phyloP scores from a whole-genome alignment of 2,113 vertebrate species.

The Heptranchias perlo region DNA sequence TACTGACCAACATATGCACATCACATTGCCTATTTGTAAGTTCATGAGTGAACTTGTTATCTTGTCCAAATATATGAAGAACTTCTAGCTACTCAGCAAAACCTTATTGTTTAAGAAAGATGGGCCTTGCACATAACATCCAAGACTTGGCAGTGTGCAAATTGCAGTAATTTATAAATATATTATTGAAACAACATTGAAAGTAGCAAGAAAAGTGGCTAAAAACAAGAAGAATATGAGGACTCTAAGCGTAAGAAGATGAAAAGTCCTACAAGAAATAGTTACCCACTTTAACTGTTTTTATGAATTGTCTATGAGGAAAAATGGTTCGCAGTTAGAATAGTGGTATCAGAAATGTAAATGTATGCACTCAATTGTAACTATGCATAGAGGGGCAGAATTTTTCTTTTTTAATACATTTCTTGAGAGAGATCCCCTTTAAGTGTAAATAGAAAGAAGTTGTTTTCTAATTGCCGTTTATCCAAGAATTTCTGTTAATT shows the following conservation, averaged over 20 bases:
- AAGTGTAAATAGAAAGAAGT: slow-evolving; percentile 1
- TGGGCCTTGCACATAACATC: not conserved
- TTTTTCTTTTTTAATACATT: slow-evolving; percentile 16
- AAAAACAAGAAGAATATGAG: not conserved
- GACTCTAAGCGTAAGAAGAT: slow-evolving; percentile 34
- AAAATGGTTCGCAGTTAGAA: not conserved
- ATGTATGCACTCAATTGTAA: slow-evolving; percentile 24
- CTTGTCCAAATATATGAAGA: slow-evolving; percentile 32
- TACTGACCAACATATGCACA: slow-evolving; percentile 18
- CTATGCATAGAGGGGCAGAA: slow-evolving; percentile 28
- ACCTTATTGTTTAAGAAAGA: not conserved
- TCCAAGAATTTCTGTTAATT: slow-evolving; percentile 6
- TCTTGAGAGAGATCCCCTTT: not conserved
- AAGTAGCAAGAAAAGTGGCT: not conserved
- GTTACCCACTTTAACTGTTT: not conserved
- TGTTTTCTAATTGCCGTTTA: slow-evolving; percentile 8
- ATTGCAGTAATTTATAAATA: slow-evolving; percentile 11
- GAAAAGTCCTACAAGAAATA: slow-evolving; percentile 15
- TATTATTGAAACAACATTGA: not conserved
- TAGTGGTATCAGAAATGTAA: not conserved
- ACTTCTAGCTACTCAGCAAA: not conserved
- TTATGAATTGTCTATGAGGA: not conserved
- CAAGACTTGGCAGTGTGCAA: slow-evolving; percentile 18
- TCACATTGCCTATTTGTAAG: slow-evolving; percentile 24
- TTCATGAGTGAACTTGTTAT: not conserved